These are phyloP conservation scores for Eulemur rufifrons DNA, from an alignment of 2,113 vertebrate genomes.

Conservation along the genomic window DNA sequence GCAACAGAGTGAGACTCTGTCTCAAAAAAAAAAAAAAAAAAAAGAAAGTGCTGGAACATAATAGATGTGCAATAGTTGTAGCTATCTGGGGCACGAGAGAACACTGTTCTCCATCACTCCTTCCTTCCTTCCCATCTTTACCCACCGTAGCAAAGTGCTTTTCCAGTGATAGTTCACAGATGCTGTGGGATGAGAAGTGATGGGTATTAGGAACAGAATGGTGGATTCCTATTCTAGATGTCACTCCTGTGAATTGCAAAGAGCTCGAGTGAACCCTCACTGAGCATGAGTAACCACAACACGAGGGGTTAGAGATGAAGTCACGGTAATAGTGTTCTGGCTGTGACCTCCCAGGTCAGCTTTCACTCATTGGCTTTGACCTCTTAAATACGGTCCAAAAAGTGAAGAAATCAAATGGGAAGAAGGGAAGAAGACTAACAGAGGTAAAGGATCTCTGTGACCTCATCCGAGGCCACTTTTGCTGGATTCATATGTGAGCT, in stretches of 20 bases:
- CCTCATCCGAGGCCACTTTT: not conserved
- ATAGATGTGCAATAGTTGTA: not conserved
- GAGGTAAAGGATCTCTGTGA: not conserved
- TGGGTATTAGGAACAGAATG: not conserved
- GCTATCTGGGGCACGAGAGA: not conserved
- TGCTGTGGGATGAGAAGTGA: not conserved
- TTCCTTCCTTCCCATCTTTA: not conserved
- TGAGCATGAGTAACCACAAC: not conserved
- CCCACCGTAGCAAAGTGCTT: not conserved
- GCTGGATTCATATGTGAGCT: not conserved
- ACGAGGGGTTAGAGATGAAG: not conserved
- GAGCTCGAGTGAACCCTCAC: not conserved
- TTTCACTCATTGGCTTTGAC: not conserved
- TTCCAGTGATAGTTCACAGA: not conserved
- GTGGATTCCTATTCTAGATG: not conserved
- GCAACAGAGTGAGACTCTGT: too few species aligned
- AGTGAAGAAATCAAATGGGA: not conserved
- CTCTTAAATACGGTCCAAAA: not conserved
- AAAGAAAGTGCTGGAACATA: not conserved
- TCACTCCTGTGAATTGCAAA: not conserved
- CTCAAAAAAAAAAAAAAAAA: too few species aligned
- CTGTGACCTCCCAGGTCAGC: not conserved
- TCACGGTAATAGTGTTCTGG: not conserved
- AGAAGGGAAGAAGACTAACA: not conserved
- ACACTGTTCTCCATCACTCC: not conserved